Base-by-base conservation (phyloP, 2,888 invertebrate species). In the Acanthosepion esculentum region DNA sequence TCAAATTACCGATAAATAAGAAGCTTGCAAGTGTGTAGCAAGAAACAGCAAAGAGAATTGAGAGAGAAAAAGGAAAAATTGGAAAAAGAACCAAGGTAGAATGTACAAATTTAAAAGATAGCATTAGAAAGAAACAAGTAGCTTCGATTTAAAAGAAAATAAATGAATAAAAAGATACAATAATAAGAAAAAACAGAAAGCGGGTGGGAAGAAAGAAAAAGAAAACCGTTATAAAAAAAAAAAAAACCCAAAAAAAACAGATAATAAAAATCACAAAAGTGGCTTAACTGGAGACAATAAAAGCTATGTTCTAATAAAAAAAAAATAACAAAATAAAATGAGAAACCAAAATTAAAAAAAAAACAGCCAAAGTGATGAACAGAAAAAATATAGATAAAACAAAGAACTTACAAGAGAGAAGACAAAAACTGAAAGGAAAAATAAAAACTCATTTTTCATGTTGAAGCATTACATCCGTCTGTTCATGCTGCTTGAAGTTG, bases 401-500 rank as follows among this genome's bases (percentile, higher is more conserved):
- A 64, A 78, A n/a, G 10, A 33, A 78, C 26, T 23, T 3, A 23
- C n/a, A 64, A 26, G 64, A 64, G 29, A 78, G 12, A 5, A n/a
- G n/a, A 3, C 12, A n/a, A 12, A 12, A n/a, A 33, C 3, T 33
- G 33, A 15, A 10, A 29, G 12, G 7, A 78, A 78, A 78, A 78
- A 78, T 10, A n/a, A n/a, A n/a, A 33, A 12, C n/a, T 78, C 78
- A 33, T n/a, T 78, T 78, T 78, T 33, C n/a, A n/a, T n/a, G 78
- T 78, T 33, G 10, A 33, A 78, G 78, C 15, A n/a, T 78, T 78
- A n/a, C 78, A 78, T 78, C n/a, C n/a, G n/a, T 78, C n/a, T 78
- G 78, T 78, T 78, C n/a, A 78, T 78, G n/a, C n/a, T 33, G n/a
- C 78, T 78, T 78, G 78, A 78, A 78, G 78, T 78, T 33, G n/a